phyloP scores from a whole-genome alignment of 35 echinoderm and acorn worm genomes.

The Strongylocentrotus purpuratus region DNA sequence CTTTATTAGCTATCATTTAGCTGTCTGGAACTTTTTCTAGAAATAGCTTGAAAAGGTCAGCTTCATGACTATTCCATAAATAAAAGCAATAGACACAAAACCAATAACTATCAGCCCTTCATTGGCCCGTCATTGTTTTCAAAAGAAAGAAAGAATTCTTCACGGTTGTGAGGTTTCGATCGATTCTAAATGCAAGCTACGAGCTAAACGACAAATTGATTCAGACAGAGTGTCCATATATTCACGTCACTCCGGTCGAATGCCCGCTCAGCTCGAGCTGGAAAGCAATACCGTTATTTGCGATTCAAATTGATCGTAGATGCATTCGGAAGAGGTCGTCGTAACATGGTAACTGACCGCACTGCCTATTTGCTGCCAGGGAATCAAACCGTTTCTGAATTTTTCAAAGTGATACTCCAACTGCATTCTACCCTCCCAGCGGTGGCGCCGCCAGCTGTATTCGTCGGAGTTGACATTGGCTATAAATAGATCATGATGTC shows the following conservation, averaged over 20 bases:
- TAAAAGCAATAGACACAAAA: background rate
- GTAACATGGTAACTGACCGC: background rate
- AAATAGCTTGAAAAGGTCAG: background rate
- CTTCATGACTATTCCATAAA: constrained; percentile 11
- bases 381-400: background rate
- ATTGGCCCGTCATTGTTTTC: background rate
- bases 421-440: background rate
- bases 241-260: background rate
- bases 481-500: constrained; percentile 12
- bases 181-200: background rate
- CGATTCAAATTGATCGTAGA: background rate
- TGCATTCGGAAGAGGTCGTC: background rate
- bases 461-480: background rate
- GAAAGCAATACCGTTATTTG: background rate
- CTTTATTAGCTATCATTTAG: background rate
- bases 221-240: background rate
- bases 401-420: background rate
- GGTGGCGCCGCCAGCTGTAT: background rate
- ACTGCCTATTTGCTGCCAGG: background rate
- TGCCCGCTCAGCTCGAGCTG: background rate
- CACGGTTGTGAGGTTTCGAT: background rate
- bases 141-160: background rate
- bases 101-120: background rate
- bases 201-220: constrained; percentile 2
- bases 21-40: background rate